Evolutionary conservation across 1,140 invertebrate species (phyloP).

Genomic region (Tribolium castaneum): DNA sequence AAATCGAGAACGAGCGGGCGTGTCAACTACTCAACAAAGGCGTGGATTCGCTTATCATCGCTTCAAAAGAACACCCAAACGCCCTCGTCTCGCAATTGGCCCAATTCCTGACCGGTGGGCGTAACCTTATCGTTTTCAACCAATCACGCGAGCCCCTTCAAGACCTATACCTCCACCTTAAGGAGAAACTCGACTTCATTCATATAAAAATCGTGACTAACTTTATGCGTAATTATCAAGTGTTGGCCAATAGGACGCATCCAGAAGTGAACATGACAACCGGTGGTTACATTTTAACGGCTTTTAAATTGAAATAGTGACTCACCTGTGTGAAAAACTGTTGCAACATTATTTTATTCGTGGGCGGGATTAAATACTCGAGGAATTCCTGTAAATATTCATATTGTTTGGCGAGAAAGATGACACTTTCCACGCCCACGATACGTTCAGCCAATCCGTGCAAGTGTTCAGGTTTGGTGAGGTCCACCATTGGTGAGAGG

Average conservation of each 20-base stretch:
- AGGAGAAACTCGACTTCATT: slow-evolving; percentile 74
- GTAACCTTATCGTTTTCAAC: slow-evolving; percentile 88
- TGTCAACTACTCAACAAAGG: slow-evolving; percentile 69
- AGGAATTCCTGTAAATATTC: slow-evolving; percentile 85
- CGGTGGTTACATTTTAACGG: slow-evolving; percentile 81
- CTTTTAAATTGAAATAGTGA: slow-evolving; percentile 66
- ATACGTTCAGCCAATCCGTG: slow-evolving; percentile 87
- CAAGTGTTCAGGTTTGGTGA: slow-evolving; percentile 77
- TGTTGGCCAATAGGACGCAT: slow-evolving; percentile 85
- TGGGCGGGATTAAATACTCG: slow-evolving; percentile 74
- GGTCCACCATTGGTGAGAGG: slow-evolving; percentile 78
- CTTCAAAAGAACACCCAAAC: slow-evolving; percentile 85
- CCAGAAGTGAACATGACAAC: slow-evolving; percentile 82
- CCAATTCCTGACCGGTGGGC: slow-evolving; percentile 78
- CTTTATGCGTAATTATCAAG: slow-evolving; percentile 91
- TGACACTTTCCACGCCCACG: slow-evolving; percentile 91
- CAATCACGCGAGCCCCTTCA: slow-evolving; percentile 82
- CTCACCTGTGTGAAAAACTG: slow-evolving; percentile 77
- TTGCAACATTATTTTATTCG: slow-evolving; percentile 76
- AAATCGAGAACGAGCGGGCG: slow-evolving; percentile 73
- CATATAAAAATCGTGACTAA: slow-evolving; percentile 84
- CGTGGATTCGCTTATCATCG: slow-evolving; percentile 84
- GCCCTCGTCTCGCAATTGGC: slow-evolving; percentile 81
- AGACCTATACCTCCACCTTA: slow-evolving; percentile 82
- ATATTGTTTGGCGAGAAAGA: slow-evolving; percentile 90